These are phyloP conservation scores for Bos indicus DNA, from an alignment of 2,113 vertebrate genomes.

Conservation along the genomic window DNA sequence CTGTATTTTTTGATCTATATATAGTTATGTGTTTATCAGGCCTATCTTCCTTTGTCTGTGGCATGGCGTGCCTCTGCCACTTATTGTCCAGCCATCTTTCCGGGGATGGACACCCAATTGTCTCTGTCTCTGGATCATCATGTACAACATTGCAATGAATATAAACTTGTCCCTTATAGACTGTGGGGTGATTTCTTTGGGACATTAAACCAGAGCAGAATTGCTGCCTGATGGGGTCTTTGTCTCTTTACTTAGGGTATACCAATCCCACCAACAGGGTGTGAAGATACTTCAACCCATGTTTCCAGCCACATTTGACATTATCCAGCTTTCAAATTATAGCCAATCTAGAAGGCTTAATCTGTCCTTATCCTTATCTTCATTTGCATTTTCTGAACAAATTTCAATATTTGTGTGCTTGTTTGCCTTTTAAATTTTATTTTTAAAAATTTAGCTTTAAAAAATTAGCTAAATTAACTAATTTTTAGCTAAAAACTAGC, in stretches of 20 bases:
- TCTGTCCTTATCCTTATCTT: neutral
- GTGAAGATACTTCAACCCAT: neutral
- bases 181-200: neutral
- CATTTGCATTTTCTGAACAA: neutral
- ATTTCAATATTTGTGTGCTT: neutral
- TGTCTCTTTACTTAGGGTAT: neutral
- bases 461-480: neutral
- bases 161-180: neutral
- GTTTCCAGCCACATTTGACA: neutral
- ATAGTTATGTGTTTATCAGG: neutral
- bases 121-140: neutral
- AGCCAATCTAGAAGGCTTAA: neutral
- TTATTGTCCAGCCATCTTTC: neutral
- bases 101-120: fast-evolving
- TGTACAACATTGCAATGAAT: neutral
- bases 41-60: neutral
- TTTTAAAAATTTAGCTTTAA: neutral
- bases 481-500: neutral
- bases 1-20: neutral
- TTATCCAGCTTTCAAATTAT: neutral
- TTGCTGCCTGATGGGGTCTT: neutral
- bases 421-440: neutral
- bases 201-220: neutral
- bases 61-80: fast-evolving
- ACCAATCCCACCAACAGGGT: neutral